phyloP scores from a whole-genome alignment of 2,888 invertebrate genomes.

The Teinopalpus imperialis region DNA sequence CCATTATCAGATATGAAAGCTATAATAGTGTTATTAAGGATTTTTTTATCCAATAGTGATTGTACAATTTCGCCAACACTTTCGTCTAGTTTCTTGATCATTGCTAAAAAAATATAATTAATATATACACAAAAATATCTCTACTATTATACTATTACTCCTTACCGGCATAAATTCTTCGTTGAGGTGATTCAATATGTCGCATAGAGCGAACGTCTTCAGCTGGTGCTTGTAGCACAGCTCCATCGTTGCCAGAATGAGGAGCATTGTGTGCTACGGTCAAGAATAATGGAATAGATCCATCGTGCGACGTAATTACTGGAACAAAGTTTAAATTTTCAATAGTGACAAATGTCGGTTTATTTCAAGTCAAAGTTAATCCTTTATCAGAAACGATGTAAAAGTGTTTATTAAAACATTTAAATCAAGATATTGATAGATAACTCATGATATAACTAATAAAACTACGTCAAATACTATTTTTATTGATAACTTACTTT shows the following conservation, averaged over 20 bases:
- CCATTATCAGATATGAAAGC: slow-evolving; percentile 95
- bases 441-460: no score
- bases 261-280: slow-evolving; percentile 90
- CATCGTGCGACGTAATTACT: slow-evolving; percentile 83
- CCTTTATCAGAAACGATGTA: no score
- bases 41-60: slow-evolving; percentile 84
- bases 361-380: no score
- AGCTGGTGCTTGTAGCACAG: slow-evolving; percentile 87
- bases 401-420: no score
- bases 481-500: no score
- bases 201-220: slow-evolving; percentile 85
- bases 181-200: slow-evolving; percentile 85
- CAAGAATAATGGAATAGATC: slow-evolving; percentile 86
- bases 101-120: slow-evolving; percentile 82
- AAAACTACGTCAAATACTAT: no score
- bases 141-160: not conserved
- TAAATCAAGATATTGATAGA: no score
- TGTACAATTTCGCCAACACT: slow-evolving; percentile 90
- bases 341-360: no score
- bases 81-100: slow-evolving; percentile 92
- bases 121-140: no score
- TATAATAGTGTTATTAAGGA: slow-evolving; percentile 91
- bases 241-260: slow-evolving; percentile 87
- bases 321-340: slow-evolving; percentile 28
- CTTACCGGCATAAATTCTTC: slow-evolving; percentile 88